These are phyloP conservation scores for Sesamia nonagrioides DNA, from an alignment of 1,140 invertebrate species.

Conservation along the genomic window DNA sequence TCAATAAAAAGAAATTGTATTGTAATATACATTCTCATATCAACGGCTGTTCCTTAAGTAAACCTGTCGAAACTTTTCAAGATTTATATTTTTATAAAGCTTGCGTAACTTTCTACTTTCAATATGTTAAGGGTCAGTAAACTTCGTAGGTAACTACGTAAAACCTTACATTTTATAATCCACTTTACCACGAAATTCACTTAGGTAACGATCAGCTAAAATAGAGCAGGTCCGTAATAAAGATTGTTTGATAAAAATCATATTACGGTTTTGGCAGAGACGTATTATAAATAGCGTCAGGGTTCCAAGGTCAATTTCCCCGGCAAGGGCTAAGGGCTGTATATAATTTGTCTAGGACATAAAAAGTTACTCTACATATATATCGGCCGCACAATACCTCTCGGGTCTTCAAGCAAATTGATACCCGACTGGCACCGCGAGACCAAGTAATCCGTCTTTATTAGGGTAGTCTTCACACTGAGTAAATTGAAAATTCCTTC, in stretches of 20 bases:
- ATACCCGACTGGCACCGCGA: conserved; percentile 56
- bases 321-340: conserved; percentile 11
- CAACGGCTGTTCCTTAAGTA: not conserved
- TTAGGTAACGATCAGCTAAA: conserved; percentile 33
- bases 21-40: conserved; percentile 1
- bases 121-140: conserved; percentile 18
- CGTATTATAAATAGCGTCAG: conserved; percentile 42
- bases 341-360: conserved; percentile 37
- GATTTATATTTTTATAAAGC: conserved; percentile 1
- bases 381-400: conserved; percentile 40
- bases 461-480: conserved; percentile 72
- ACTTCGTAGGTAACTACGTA: conserved; percentile 33
- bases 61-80: not conserved
- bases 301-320: conserved; percentile 35
- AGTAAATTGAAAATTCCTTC: conserved; percentile 85
- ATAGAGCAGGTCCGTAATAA: conserved; percentile 33
- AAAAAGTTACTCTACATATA: conserved; percentile 43
- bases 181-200: conserved; percentile 39
- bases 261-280: conserved; percentile 44
- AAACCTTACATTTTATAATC: conserved; percentile 30
- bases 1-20: conserved; percentile 10
- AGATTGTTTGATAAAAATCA: conserved; percentile 46
- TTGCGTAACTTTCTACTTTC: not conserved
- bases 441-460: conserved; percentile 80
- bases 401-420: conserved; percentile 59